Conservation (phyloP, 2,888 invertebrate genomes). For the Drepanosiphum platanoidis region DNA sequence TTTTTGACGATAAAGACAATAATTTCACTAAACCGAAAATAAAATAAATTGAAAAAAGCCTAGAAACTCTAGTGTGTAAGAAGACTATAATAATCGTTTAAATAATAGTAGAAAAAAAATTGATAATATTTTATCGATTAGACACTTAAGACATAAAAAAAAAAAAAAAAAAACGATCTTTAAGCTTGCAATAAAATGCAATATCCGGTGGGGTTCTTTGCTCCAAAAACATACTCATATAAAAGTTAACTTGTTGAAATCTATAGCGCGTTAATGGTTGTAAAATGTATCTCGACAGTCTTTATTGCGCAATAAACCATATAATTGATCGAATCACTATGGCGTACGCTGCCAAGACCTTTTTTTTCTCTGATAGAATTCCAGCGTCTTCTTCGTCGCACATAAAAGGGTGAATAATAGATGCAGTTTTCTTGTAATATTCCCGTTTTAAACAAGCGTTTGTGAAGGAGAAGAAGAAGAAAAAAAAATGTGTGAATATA, state of each 20-base stretch:
- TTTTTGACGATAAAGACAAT: no score
- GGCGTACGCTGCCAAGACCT: background rate
- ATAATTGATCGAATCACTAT: slow-evolving; percentile 16
- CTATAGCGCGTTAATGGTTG: background rate
- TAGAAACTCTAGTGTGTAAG: no score
- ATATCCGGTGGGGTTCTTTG: background rate
- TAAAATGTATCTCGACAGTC: background rate
- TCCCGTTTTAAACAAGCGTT: background rate
- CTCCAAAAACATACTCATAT: no score
- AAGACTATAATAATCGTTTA: no score
- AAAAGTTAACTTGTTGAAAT: slow-evolving; percentile 19
- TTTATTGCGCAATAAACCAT: slow-evolving; percentile 17
- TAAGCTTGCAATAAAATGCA: no score
- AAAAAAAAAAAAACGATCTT: no score
- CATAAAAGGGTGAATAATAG: slow-evolving; percentile 6
- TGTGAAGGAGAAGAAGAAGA: no score
- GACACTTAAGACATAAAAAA: no score
- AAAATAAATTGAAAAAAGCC: no score
- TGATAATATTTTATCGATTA: no score
- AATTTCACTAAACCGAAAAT: no score
- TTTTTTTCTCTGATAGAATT: slow-evolving; percentile 39
- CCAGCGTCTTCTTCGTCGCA: background rate
- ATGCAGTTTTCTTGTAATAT: background rate
- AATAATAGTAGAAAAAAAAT: no score
- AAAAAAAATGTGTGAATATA: background rate